Evolutionary conservation across 2,888 invertebrate genomes (phyloP), one percentile per base, ranked within the genome.

Genomic region (Netelia virgata): DNA sequence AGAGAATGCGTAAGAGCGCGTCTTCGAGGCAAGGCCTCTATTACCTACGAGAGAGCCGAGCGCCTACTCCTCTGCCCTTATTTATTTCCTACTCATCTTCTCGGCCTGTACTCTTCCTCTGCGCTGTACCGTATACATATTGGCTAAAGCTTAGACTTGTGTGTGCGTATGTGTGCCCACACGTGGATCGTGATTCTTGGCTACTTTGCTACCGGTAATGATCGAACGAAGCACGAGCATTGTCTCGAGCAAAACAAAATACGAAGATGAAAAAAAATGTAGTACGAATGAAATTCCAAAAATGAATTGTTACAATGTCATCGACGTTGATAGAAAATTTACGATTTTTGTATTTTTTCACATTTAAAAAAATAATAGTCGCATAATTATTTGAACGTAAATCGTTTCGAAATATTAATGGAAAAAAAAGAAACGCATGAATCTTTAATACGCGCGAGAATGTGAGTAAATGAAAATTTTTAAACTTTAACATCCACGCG

Each of bases 11-110:
- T 63, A 83, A 82, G 66, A 57, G 87, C 82, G 83, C 86, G 66
- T 72, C 75, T 88, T 89, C 86, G 88, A 87, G 89, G 87, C 88
- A 88, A 89, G 86, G 79, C 83, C 80, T 83, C 79, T 83, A 76
- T 83, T 83, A 83, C 83, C 80, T 80, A 84, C 79, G 80, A 69
- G 66, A 53, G 57, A 57, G 18, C 14, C 5, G 63, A 28, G 20
- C 36, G 57, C 75, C 78, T 82, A 68, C 85, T 82, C 77, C 72
- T 55, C 16, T 28, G 36, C 59, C 47, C 55, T 74, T 72, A 41
- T 73, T 72, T 83, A 36, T 76, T 66, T 73, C n/a, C 63, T 69
- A 73, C 57, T 80, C 63, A 64, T 81, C 82, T 78, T 83, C 82
- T 43, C 28, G n/a, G 50, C 53, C 75, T 50, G 28, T 28, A 28